phyloP scores from a whole-genome alignment of 2,797 vertebrate species.

The Danio jaintianensis region DNA sequence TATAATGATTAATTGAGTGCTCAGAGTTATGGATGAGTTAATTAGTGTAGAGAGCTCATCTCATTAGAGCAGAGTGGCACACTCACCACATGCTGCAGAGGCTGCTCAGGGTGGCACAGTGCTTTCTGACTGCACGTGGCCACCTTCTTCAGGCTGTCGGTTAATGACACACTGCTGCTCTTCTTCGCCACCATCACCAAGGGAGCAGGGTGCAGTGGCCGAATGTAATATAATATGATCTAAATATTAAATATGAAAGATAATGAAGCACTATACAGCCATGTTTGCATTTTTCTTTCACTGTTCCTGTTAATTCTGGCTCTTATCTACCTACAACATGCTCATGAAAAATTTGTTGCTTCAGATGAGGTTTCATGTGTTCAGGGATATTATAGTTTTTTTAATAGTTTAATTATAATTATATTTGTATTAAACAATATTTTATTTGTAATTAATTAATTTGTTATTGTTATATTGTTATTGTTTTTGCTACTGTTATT shows the following conservation, averaged over 20 bases:
- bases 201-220: neutral
- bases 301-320: neutral
- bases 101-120: conserved; percentile 72
- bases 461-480: too few species aligned
- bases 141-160: neutral
- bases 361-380: neutral
- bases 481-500: too few species aligned
- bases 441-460: neutral
- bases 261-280: neutral
- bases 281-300: conserved; percentile 9
- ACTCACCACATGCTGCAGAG: conserved; percentile 73
- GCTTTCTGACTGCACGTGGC: conserved; percentile 33
- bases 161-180: conserved; percentile 23
- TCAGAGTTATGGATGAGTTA: conserved; percentile 78
- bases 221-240: neutral
- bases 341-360: neutral
- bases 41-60: conserved; percentile 78
- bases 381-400: neutral
- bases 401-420: neutral
- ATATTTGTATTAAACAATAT: neutral
- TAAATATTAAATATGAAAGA: neutral
- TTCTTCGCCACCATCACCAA: conserved; percentile 9
- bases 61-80: conserved; percentile 79
- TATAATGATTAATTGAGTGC: conserved; percentile 73
- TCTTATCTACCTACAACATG: neutral